A percentile compares a stretch with the other conserved stretches of the same genome.
These are phyloP conservation scores for Oreochromis grahami DNA, from an alignment of 2,797 vertebrate species.

Conservation along the genomic window DNA sequence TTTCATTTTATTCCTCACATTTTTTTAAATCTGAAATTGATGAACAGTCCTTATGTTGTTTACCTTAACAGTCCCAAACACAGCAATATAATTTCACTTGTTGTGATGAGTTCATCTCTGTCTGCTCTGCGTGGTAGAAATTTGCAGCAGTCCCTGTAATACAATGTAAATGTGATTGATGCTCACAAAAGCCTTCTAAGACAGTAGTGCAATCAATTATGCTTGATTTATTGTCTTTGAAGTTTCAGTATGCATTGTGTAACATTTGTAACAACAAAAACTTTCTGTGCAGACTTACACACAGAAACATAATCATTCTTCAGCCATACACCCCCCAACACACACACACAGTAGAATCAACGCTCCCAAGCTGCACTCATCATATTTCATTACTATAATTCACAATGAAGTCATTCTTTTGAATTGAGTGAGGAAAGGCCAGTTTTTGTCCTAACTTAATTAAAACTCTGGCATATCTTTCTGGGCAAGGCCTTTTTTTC, in stretches of 20 bases:
- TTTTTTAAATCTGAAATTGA: conserved; percentile 20
- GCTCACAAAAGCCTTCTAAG: conserved; percentile 54
- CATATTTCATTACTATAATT: conserved; percentile 72
- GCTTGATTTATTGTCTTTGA: conserved; percentile 71
- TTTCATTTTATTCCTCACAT: neutral
- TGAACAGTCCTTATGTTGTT: conserved; percentile 1
- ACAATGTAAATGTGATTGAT: conserved; percentile 73
- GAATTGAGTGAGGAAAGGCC: conserved; percentile 64
- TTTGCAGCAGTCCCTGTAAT: conserved; percentile 59
- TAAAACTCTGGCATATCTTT: conserved; percentile 60
- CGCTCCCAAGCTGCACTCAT: conserved; percentile 43
- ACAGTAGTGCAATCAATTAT: conserved; percentile 70
- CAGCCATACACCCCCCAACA: neutral
- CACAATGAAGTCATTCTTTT: conserved; percentile 71
- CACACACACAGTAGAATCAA: neutral
- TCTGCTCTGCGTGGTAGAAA: conserved; percentile 53
- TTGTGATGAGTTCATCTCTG: conserved; percentile 25
- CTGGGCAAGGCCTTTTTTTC: neutral
- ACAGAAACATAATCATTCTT: conserved; percentile 14
- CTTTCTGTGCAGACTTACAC: conserved; percentile 26
- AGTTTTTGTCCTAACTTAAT: conserved; percentile 67
- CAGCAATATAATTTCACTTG: conserved; percentile 35
- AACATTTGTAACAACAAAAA: conserved; percentile 38
- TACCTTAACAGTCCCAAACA: conserved; percentile 18
- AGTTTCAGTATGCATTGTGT: conserved; percentile 33